These are phyloP conservation scores for Gavialis gangeticus DNA, from an alignment of 2,113 vertebrate genomes.

Conservation along the genomic window DNA sequence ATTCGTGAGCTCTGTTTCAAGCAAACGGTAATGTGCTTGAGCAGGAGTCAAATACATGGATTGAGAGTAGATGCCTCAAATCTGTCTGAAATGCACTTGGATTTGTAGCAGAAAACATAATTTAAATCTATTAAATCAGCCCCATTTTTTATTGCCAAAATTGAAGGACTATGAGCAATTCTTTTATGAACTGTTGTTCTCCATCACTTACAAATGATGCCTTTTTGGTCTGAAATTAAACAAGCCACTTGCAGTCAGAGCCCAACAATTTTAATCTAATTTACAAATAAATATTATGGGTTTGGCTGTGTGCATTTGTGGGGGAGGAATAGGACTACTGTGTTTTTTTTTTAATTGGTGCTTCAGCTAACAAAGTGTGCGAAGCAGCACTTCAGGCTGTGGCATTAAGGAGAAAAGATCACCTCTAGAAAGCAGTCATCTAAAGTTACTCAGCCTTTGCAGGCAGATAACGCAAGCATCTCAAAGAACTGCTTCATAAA, in stretches of 20 bases:
- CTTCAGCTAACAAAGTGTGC: not conserved
- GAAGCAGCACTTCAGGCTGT: not conserved
- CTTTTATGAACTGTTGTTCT: not conserved
- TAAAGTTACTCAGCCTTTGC: not conserved
- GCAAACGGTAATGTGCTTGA: not conserved
- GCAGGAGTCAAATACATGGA: not conserved
- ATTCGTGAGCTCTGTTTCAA: not conserved
- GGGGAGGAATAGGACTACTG: not conserved
- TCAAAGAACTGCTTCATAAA: not conserved
- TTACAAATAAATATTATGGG: not conserved
- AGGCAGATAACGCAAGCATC: not conserved
- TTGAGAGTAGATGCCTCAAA: not conserved
- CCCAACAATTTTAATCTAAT: constrained; percentile 1
- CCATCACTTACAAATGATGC: not conserved
- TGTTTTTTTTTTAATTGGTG: constrained; percentile 6
- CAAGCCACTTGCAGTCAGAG: not conserved
- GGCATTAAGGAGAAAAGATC: not conserved
- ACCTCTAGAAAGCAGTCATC: not conserved
- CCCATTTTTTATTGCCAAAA: not conserved
- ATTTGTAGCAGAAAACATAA: not conserved
- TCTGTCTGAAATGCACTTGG: not conserved
- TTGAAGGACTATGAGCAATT: not conserved
- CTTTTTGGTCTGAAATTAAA: not conserved
- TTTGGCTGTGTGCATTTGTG: not conserved
- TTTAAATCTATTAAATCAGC: not conserved